These are phyloP conservation scores for Coelopa pilipes DNA, from an alignment of 2,888 invertebrate species.

Conservation along the genomic window DNA sequence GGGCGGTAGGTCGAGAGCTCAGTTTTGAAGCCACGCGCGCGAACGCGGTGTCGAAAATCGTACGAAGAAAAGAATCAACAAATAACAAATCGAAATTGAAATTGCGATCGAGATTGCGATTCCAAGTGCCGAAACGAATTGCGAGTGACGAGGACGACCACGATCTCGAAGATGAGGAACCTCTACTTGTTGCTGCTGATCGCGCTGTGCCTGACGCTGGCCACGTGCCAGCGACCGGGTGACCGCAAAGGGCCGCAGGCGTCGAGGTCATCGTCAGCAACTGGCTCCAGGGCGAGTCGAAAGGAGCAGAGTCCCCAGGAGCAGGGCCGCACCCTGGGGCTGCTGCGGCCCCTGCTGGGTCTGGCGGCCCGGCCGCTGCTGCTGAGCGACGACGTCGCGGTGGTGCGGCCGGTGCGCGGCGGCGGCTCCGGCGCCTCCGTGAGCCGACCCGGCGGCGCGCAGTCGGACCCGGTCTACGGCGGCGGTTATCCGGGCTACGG, in stretches of 20 bases:
- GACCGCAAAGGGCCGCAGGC: neutral
- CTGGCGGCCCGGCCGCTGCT: conserved; percentile 24
- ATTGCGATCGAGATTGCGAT: neutral
- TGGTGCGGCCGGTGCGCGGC: conserved; percentile 15
- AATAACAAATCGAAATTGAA: neutral
- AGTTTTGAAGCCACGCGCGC: neutral
- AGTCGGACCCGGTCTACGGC: conserved; percentile 26
- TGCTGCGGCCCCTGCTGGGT: conserved; percentile 36
- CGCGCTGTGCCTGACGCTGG: conserved; percentile 19
- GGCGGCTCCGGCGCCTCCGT: conserved; percentile 27
- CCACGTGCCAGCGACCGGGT: neutral
- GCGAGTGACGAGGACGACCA: neutral
- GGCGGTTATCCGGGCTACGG: conserved; percentile 35
- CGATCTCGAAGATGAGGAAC: neutral
- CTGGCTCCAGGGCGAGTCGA: neutral
- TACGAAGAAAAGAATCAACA: too few species aligned
- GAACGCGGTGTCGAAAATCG: too few species aligned
- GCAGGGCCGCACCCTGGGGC: conserved; percentile 42
- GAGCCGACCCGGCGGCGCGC: too few species aligned
- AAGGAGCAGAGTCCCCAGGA: conserved; percentile 1
- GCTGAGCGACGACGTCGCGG: neutral
- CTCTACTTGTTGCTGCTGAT: conserved; percentile 14
- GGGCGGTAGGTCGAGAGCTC: too few species aligned
- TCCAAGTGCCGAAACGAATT: neutral
- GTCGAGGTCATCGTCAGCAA: neutral